These are phyloP conservation scores for Crocuta crocuta DNA, from an alignment of 2,113 vertebrate genomes.

Conservation along the genomic window DNA sequence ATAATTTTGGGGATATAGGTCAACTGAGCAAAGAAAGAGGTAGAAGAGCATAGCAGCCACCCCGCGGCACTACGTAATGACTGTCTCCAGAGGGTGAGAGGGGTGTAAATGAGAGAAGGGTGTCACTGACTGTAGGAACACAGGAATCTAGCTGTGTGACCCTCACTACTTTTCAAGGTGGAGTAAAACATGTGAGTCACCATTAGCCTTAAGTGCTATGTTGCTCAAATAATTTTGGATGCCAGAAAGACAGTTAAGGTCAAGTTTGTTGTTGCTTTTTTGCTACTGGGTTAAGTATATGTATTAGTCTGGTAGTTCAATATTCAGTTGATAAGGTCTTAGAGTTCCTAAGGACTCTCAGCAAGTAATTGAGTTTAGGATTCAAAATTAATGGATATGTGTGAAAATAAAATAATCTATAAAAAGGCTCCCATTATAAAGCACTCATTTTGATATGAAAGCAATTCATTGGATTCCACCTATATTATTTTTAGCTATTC, in stretches of 20 bases:
- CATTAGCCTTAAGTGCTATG: not conserved
- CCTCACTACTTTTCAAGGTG: not conserved
- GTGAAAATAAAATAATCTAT: constrained; percentile 21
- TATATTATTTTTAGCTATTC: not conserved
- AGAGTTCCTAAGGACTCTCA: not conserved
- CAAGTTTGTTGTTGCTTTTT: not conserved
- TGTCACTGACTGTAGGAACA: not conserved
- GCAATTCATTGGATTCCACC: not conserved
- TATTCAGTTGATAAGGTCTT: not conserved
- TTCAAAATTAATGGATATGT: not conserved
- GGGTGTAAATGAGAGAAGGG: not conserved
- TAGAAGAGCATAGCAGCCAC: not conserved
- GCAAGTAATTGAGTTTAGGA: not conserved
- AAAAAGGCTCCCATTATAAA: not conserved
- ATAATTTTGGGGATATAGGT: not conserved
- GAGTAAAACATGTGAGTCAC: not conserved
- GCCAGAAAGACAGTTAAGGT: not conserved
- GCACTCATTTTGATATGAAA: not conserved
- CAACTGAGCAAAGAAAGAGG: not conserved
- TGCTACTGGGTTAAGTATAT: not conserved
- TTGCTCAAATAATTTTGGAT: not conserved
- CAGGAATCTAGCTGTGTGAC: not conserved
- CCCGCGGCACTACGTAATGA: too few relatives aligned
- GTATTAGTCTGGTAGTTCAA: not conserved
- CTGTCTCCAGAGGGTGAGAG: not conserved